Base-by-base conservation (phyloP, 1,140 invertebrate species). In the Drosophila nigromelanica region DNA sequence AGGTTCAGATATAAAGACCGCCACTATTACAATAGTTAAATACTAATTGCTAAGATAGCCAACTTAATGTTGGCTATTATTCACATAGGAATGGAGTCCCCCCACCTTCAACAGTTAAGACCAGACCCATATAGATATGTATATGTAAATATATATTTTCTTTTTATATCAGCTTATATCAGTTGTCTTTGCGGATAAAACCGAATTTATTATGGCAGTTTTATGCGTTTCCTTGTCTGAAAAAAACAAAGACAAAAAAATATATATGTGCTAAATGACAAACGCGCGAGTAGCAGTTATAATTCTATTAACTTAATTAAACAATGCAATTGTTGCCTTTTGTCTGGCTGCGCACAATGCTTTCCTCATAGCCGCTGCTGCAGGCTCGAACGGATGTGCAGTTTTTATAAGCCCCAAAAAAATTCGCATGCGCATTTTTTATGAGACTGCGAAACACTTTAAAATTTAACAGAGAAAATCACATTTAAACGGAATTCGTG, bases 231-330 rank as follows among this genome's bases (percentile, higher is more conserved):
- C 39, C 48, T 45, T 50, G 48, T 39, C 51, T 21, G 27, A 43
- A 54, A 27, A 69, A 60, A 71, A 21, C 15, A 48, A 15, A 27
- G 40, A 42, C 27, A 24, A 42, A 47, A 45, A 35, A 54, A 55
- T n/a, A 18, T 61, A 50, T 27, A 33, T 67, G 45, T 43, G 60
- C 48, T 42, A 61, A 63, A 56, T 55, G 40, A 42, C 52, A 58
- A 66, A 59, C 18, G 47, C 10, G 18, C 64, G 24, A 63, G 35
- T 47, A 43, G 42, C 82, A 89, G 78, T 89, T 87, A 89, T 87
- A 82, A 82, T 87, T 87, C 82, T 87, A 87, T 87, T 89, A 87
- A 89, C 55, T 87, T 89, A 78, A 87, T 87, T 87, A 87, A 87
- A 87, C 83, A 87, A 87, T 82, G 58, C 81, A 78, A 52, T 66